phyloP scores from a whole-genome alignment of 2,888 invertebrate genomes.

The Tipula helvola region DNA sequence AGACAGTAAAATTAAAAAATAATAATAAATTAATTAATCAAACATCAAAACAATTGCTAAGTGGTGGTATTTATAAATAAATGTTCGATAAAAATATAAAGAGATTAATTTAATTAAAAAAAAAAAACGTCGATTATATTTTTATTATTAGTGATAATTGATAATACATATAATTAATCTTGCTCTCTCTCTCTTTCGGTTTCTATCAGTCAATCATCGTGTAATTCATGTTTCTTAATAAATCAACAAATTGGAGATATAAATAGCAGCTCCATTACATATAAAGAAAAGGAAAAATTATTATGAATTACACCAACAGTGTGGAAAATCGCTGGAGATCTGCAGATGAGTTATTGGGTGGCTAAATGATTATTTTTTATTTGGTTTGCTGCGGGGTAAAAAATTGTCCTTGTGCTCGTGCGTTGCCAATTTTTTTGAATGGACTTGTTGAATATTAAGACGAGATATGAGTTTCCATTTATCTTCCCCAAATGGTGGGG shows the following conservation, averaged over 20 bases:
- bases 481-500: neutral
- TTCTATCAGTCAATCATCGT: neutral
- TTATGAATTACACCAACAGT: neutral
- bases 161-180: neutral
- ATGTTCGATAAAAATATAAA: neutral
- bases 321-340: neutral
- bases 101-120: neutral
- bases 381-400: neutral
- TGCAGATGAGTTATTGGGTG: neutral
- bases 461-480: neutral
- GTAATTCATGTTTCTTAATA: neutral
- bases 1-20: neutral
- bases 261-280: neutral
- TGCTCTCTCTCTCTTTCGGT: neutral
- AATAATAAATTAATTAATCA: neutral
- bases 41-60: neutral
- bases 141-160: neutral
- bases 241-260: neutral
- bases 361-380: neutral
- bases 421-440: neutral
- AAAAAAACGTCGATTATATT: neutral
- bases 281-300: neutral
- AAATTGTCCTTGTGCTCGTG: neutral
- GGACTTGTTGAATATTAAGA: neutral
- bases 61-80: neutral